Percentiles rank a stretch among this genome's conserved stretches.
phyloP scores from a whole-genome alignment of 2,113 vertebrate species.

The Bambusicola thoracicus region DNA sequence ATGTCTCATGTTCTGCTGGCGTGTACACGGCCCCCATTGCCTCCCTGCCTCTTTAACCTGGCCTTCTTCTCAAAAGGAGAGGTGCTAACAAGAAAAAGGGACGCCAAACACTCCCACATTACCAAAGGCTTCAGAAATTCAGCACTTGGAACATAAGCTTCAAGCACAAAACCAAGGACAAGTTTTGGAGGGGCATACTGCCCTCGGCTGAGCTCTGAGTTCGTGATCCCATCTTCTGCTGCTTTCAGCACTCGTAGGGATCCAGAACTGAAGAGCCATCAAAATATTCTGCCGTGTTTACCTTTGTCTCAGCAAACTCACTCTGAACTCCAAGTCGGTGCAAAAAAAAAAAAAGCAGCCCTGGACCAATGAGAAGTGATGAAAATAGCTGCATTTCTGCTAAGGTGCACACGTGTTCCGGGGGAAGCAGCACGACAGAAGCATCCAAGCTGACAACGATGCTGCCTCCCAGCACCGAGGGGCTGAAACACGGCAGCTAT shows the following conservation, averaged over 20 bases:
- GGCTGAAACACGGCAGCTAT: accelerated
- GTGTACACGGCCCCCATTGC: not conserved
- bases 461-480: accelerated
- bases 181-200: no score
- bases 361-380: not conserved
- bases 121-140: not conserved
- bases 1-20: no score
- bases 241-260: not conserved
- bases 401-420: not conserved
- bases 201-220: accelerated
- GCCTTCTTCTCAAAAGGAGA: not conserved
- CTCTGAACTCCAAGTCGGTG: not conserved
- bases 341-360: no score
- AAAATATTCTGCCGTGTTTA: not conserved
- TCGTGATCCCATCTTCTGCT: not conserved
- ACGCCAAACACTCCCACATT: not conserved
- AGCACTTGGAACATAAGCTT: not conserved
- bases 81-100: not conserved
- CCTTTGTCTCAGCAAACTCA: not conserved
- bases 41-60: not conserved
- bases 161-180: not conserved
- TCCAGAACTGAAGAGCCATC: accelerated
- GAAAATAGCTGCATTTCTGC: not conserved
- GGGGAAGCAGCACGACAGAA: not conserved
- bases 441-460: not conserved